Evolutionary conservation across 2,113 vertebrate species (phyloP).

Genomic region (Pristiophorus japonicus): DNA sequence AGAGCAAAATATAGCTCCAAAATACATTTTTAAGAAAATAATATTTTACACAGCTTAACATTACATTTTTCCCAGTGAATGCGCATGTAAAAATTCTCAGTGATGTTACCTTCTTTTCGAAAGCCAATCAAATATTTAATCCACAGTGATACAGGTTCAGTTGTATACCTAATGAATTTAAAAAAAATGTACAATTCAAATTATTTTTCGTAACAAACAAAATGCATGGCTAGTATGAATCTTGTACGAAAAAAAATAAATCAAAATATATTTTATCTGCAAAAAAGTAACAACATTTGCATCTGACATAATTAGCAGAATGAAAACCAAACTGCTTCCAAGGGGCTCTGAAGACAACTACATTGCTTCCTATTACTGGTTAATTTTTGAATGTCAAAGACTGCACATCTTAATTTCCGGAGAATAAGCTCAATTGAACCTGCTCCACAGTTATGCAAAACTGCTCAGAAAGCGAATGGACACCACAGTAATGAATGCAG

Average conservation of each 20-base stretch:
- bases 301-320: slow-evolving; percentile 89
- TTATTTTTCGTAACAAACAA: not conserved
- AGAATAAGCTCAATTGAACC: slow-evolving; percentile 79
- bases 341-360: slow-evolving; percentile 83
- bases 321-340: slow-evolving; percentile 76
- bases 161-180: not conserved
- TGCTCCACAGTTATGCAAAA: slow-evolving; percentile 70
- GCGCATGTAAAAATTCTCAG: not conserved
- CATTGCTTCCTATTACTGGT: slow-evolving; percentile 83
- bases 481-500: slow-evolving; percentile 96
- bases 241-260: not conserved
- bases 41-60: not conserved
- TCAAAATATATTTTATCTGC: not conserved
- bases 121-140: not conserved
- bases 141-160: not conserved
- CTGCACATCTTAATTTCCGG: slow-evolving; percentile 93
- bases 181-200: not conserved
- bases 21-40: not conserved
- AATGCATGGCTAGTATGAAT: not conserved
- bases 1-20: not conserved
- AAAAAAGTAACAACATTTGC: slow-evolving; percentile 66
- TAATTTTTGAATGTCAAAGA: slow-evolving; percentile 92
- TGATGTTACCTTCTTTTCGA: not conserved
- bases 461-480: slow-evolving; percentile 76
- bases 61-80: not conserved